phyloP scores from a whole-genome alignment of 1,140 invertebrate genomes.

The Xylocopa sonorina region DNA sequence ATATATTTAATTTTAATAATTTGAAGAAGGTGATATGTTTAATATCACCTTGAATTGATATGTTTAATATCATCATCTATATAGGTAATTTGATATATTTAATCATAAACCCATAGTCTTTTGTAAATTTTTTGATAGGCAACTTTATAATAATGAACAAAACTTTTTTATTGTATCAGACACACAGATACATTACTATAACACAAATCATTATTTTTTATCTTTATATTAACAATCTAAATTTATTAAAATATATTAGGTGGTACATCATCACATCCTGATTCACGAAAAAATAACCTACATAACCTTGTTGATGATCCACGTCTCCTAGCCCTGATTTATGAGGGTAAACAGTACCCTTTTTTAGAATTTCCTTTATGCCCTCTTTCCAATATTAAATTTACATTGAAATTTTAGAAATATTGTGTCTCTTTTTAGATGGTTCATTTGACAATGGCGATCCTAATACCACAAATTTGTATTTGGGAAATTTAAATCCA shows the following conservation, averaged over 20 bases:
- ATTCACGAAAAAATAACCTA: slow-evolving; percentile 73
- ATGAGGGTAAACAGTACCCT: slow-evolving; percentile 74
- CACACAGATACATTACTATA: neutral
- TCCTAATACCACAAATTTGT: slow-evolving; percentile 98
- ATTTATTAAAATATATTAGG: slow-evolving; percentile 51
- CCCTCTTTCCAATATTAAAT: neutral
- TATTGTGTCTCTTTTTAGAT: slow-evolving; percentile 71
- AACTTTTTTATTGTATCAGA: neutral
- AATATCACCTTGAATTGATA: too few relatives aligned
- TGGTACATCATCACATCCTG: slow-evolving; percentile 66
- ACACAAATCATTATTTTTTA: neutral
- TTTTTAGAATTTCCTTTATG: slow-evolving; percentile 49
- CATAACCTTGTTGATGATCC: slow-evolving; percentile 75
- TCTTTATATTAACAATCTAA: slow-evolving; percentile 25
- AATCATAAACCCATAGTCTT: neutral
- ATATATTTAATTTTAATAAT: too few relatives aligned
- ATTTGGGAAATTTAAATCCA: slow-evolving; percentile 98
- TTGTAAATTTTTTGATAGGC: neutral
- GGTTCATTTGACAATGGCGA: slow-evolving; percentile 97
- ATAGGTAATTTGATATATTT: too few relatives aligned
- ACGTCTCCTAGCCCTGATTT: slow-evolving; percentile 74
- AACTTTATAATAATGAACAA: neutral
- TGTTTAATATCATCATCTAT: too few relatives aligned
- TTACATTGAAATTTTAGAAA: slow-evolving; percentile 13
- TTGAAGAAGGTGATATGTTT: too few relatives aligned